Percentiles rank a stretch among this genome's conserved stretches.
Conservation (phyloP, 2,888 invertebrate genomes). For the Tromatobia lineatoria region DNA sequence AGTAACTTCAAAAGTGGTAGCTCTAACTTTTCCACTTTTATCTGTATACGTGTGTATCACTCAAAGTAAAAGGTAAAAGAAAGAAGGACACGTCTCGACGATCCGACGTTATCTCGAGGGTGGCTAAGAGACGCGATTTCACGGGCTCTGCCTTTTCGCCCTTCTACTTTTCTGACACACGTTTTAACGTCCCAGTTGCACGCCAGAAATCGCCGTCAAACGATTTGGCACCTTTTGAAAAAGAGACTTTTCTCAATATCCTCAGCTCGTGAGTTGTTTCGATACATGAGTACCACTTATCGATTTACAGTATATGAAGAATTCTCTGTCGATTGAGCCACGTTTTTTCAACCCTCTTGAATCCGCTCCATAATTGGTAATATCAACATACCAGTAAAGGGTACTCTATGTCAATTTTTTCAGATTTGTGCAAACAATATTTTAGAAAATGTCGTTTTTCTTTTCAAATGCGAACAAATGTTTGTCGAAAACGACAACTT, state of each 20-base stretch:
- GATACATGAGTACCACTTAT: slow-evolving; percentile 2
- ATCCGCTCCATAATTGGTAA: too few relatives aligned
- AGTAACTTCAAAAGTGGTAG: background rate
- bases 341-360: too few relatives aligned
- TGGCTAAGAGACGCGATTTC: slow-evolving; percentile 22
- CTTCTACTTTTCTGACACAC: background rate
- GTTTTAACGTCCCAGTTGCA: background rate
- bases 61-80: background rate
- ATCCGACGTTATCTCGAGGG: background rate
- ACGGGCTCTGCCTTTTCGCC: slow-evolving; percentile 4
- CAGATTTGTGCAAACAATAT: too few relatives aligned
- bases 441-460: background rate
- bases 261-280: background rate
- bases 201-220: background rate
- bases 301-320: background rate
- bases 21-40: slow-evolving; percentile 5
- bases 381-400: too few relatives aligned
- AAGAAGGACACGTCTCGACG: background rate
- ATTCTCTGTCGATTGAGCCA: too few relatives aligned
- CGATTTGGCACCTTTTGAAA: slow-evolving; percentile 19
- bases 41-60: slow-evolving; percentile 2
- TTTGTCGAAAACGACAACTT: too few relatives aligned
- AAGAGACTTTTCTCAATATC: slow-evolving; percentile 22
- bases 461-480: too few relatives aligned
- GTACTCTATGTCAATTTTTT: too few relatives aligned